Conservation (phyloP, 1,140 invertebrate species). For the Phymastichus coffea region DNA sequence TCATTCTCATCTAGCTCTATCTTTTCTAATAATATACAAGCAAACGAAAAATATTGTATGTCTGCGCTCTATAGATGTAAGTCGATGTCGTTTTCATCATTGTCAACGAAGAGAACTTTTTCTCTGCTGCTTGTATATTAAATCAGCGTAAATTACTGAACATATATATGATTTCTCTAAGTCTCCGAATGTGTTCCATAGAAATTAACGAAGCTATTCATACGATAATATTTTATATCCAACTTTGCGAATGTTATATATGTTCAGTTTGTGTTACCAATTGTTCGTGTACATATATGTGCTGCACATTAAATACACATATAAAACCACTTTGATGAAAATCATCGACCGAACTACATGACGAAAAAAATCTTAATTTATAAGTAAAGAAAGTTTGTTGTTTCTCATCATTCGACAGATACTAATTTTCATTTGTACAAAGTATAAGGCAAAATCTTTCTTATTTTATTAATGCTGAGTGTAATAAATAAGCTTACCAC, state of each 20-base stretch:
- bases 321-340: conserved; percentile 5
- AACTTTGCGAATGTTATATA: conserved; percentile 19
- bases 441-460: background rate
- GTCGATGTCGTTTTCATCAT: conserved; percentile 15
- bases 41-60: conserved; percentile 12
- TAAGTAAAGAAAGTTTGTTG: background rate
- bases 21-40: background rate
- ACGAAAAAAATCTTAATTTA: conserved; percentile 4
- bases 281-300: conserved; percentile 1
- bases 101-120: conserved; percentile 1
- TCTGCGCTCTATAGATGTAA: conserved; percentile 16
- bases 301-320: too few relatives aligned
- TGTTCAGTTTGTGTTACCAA: conserved; percentile 24
- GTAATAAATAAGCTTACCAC: background rate
- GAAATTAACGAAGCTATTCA: background rate
- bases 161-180: conserved; percentile 17
- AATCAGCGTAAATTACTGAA: conserved; percentile 10
- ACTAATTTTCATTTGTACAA: background rate
- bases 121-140: conserved; percentile 11
- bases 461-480: background rate
- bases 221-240: background rate
- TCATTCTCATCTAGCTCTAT: too few relatives aligned
- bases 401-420: background rate
- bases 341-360: conserved; percentile 13
- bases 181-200: conserved; percentile 17